Conservation (phyloP, 1,140 invertebrate species). For the Augochlora pura region DNA sequence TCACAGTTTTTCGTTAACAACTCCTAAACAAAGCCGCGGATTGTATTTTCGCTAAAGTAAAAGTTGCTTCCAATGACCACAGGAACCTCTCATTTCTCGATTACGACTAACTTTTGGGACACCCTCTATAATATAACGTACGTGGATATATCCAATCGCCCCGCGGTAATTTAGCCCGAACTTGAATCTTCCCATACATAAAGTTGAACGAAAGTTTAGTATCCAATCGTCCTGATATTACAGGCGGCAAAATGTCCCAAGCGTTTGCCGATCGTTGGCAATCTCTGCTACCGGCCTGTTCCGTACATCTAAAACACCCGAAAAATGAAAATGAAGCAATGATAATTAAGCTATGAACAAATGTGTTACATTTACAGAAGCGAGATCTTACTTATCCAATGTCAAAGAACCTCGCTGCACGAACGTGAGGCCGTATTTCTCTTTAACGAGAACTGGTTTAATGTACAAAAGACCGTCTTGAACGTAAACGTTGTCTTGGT, state of each 20-base stretch:
- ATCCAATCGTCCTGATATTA: conserved; percentile 85
- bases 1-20: too few relatives aligned
- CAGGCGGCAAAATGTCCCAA: conserved; percentile 83
- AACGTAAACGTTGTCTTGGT: conserved; percentile 81
- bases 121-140: conserved; percentile 60
- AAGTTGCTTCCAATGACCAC: too few relatives aligned
- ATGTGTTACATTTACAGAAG: background rate
- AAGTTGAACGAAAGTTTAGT: conserved; percentile 82
- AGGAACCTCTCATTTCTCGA: too few relatives aligned
- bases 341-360: too few relatives aligned
- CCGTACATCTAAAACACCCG: conserved; percentile 82
- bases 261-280: conserved; percentile 79
- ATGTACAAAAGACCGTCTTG: conserved; percentile 83
- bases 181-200: conserved; percentile 83
- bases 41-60: too few relatives aligned
- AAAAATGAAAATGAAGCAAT: background rate
- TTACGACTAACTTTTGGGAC: too few relatives aligned
- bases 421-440: conserved; percentile 81
- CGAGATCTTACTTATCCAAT: conserved; percentile 75
- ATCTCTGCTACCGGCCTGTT: conserved; percentile 68
- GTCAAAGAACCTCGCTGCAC: conserved; percentile 78
- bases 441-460: conserved; percentile 82
- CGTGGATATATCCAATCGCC: conserved; percentile 87
- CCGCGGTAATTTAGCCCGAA: conserved; percentile 83
- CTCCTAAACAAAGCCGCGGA: too few relatives aligned